Conservation (phyloP, 2,888 invertebrate species). For the Xanthorhoe designata region DNA sequence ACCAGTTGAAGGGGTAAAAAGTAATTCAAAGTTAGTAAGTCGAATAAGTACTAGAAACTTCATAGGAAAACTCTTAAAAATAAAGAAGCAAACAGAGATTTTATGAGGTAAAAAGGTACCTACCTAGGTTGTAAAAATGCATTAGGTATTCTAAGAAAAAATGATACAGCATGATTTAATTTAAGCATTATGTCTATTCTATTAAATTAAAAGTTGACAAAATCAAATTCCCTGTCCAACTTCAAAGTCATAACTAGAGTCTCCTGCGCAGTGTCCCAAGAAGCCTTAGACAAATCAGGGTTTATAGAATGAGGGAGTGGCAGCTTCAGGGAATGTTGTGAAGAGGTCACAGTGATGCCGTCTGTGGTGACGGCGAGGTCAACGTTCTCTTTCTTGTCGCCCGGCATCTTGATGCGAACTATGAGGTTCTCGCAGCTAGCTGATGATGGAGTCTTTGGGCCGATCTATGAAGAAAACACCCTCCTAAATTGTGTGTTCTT, state of each 20-base stretch:
- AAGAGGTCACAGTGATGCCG: constrained; percentile 87
- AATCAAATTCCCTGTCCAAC: constrained; percentile 93
- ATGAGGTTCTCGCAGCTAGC: constrained; percentile 95
- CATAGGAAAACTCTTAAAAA: no score
- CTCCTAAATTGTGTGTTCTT: not conserved
- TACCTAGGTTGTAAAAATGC: no score
- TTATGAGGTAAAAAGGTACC: not conserved
- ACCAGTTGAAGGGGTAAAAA: not conserved
- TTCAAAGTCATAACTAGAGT: constrained; percentile 90
- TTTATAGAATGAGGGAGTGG: constrained; percentile 93
- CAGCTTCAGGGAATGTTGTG: constrained; percentile 89
- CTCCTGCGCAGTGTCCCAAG: constrained; percentile 89
- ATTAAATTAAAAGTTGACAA: constrained; percentile 90
- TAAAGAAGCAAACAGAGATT: not conserved
- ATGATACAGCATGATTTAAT: not conserved
- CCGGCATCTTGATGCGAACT: constrained; percentile 91
- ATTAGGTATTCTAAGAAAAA: no score
- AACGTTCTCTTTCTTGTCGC: constrained; percentile 90
- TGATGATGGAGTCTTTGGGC: constrained; percentile 91
- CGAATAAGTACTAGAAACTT: no score
- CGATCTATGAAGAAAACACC: constrained; percentile 85
- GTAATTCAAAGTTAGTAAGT: no score
- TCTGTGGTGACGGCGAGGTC: constrained; percentile 88
- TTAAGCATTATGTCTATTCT: constrained; percentile 18
- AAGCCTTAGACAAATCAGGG: constrained; percentile 92